Evolutionary conservation across 2,888 invertebrate species (phyloP), one percentile per base, ranked within the genome.

Genomic region (Trichopoda pennipes): DNA sequence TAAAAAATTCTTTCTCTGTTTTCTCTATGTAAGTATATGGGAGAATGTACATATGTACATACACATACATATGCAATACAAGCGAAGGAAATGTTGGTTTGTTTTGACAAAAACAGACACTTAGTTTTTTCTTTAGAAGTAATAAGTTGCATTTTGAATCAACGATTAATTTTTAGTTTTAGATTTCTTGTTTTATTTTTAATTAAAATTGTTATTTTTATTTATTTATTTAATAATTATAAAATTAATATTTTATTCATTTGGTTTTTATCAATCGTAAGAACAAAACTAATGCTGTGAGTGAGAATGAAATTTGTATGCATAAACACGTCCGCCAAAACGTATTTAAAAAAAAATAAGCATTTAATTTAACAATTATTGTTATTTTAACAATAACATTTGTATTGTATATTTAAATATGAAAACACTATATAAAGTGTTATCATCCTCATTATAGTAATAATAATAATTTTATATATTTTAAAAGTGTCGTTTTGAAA

Each of bases 131-230:
- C 8, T 28, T 28, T 28, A 6, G 28, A 6, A 7, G 28, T 28
- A 28, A 55, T 78, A 81, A 81, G 55, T 74, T 70, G 66, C 47
- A 79, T 55, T 77, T 32, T 81, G 49, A 73, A 72, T 75, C 79
- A 82, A 79, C 79, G 82, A 82, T 79, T 82, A 82, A 79, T 75
- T 75, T 61, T 68, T 60, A 44, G 51, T 58, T 70, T 60, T 17
- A n/a, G n/a, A n/a, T 77, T 76, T 69, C 61, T 35, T 60, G 32
- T 42, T 64, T 23, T 72, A 56, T 28, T 60, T 42, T 6, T 55
- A 44, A 44, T 58, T 58, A 35, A 61, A 53, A 3, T 32, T 70
- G n/a, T 14, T 16, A 55, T 28, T 49, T 28, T 28, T 8, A 14
- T 56, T 69, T 68, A n/a, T 51, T 38, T 19, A 51, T 60, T 6